Percentiles rank a stretch among this genome's conserved stretches.
phyloP scores from a whole-genome alignment of 2,113 vertebrate species.

The Oreotragus oreotragus region DNA sequence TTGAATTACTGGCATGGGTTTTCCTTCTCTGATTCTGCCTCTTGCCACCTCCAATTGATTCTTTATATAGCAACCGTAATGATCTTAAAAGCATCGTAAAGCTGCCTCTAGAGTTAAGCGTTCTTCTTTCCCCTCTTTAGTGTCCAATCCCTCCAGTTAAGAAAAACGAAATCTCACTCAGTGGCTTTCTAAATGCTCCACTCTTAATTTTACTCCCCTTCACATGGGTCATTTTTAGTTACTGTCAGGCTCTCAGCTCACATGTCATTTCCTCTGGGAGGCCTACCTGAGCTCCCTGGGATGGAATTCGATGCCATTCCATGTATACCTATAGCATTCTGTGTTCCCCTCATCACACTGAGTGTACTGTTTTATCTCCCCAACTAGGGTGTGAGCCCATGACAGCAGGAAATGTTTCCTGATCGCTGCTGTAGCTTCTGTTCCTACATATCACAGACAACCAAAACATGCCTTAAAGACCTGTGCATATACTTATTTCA shows the following conservation, averaged over 20 bases:
- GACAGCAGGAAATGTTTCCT: background rate
- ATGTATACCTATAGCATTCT: background rate
- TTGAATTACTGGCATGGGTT: background rate
- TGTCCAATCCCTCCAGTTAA: background rate
- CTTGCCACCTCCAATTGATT: background rate
- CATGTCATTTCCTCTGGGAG: background rate
- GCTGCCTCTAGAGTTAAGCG: background rate
- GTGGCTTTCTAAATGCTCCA: background rate
- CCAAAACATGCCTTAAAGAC: background rate
- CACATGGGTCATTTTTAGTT: background rate
- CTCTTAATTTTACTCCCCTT: background rate
- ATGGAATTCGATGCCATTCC: background rate
- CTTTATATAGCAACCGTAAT: background rate
- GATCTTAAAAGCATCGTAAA: background rate
- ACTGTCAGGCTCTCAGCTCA: background rate
- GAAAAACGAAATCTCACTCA: background rate
- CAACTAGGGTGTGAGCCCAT: background rate
- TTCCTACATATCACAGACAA: background rate
- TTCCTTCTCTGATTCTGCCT: background rate
- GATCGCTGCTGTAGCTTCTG: accelerated
- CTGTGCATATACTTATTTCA: background rate
- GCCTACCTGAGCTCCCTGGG: background rate
- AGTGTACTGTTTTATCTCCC: background rate
- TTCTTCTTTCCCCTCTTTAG: background rate
- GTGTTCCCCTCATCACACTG: background rate